Evolutionary conservation across 2,888 invertebrate genomes (phyloP), one percentile per base, ranked within the genome.

Genomic region (Geophilus truncorum): DNA sequence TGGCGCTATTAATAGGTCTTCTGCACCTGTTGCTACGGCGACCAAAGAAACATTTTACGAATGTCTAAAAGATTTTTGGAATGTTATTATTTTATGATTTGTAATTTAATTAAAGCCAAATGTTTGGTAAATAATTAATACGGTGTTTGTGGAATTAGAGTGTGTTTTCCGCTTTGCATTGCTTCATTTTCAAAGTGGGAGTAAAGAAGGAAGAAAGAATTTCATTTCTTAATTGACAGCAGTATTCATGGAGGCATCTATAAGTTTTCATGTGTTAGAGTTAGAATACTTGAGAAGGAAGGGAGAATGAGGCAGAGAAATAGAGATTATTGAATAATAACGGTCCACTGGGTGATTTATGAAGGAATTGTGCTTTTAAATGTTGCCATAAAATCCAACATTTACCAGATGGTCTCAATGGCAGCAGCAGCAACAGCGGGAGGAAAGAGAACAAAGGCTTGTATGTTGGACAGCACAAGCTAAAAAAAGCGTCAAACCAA

Each of bases 321-420:
- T 45, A 30, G 51, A 45, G 45, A 78, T 78, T 45, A 78, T 78
- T 78, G 78, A 78, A 78, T 78, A 78, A 78, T 78, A 78, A 78
- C 78, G 78, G 78, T 78, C 45, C 78, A 78, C 78, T 78, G 78
- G 23, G 36, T 78, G 78, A 78, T 78, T 78, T 78, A 78, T 78
- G 40, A 40, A 40, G 78, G 40, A 78, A 78, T 78, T 78, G 28
- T 45, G 78, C 78, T 78, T 78, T 78, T 78, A 78, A 78, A 78
- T 78, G 78, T 78, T 45, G 78, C 78, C 51, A 78, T 78, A 78
- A 78, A 78, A 78, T 78, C 78, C 78, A 45, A 45, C 51, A 45
- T 45, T 78, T 40, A 40, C 78, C 78, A 78, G 78, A 36, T 78
- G 78, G 78, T 45, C 40, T 78, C 78, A 78, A 78, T 78, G 78